A percentile compares a stretch with the other conserved stretches of the same genome.
These are phyloP conservation scores for Zaprionus lineosus DNA, from an alignment of 2,888 invertebrate species.

Conservation along the genomic window DNA sequence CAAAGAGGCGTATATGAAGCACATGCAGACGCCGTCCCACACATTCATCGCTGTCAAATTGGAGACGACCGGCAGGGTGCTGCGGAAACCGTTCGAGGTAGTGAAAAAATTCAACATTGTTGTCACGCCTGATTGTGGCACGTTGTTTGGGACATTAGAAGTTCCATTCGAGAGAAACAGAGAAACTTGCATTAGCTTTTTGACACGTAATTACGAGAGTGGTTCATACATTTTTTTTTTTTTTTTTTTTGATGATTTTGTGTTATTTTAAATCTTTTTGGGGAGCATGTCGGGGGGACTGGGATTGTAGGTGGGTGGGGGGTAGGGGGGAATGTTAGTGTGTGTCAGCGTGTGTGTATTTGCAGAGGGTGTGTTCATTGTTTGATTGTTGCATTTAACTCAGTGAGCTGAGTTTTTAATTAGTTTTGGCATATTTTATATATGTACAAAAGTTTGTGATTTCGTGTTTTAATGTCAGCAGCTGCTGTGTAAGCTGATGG, in stretches of 20 bases:
- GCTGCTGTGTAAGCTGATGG: constrained; percentile 7
- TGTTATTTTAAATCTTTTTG: no score
- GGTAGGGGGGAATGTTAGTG: neutral
- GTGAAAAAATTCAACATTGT: constrained; percentile 99
- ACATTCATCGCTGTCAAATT: constrained; percentile 98
- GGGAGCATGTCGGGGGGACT: no score
- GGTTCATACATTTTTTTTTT: constrained; percentile 30
- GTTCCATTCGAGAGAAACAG: constrained; percentile 14
- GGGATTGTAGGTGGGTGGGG: neutral
- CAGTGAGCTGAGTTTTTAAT: constrained; percentile 29
- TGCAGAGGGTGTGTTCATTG: constrained; percentile 5
- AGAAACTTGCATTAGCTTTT: constrained; percentile 51
- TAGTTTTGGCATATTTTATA: constrained; percentile 27
- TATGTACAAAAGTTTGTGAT: constrained; percentile 42
- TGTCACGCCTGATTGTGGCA: constrained; percentile 89
- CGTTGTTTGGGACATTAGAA: constrained; percentile 6
- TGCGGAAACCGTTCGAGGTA: constrained; percentile 95
- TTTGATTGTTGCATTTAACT: constrained; percentile 7
- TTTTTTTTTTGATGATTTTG: neutral
- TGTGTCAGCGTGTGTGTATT: neutral
- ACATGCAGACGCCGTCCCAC: constrained; percentile 98
- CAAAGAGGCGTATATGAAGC: constrained; percentile 96
- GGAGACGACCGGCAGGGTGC: constrained; percentile 95
- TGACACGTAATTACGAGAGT: constrained; percentile 33
- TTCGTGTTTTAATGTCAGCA: constrained; percentile 29